These are phyloP conservation scores for Drosophila lacteicornis DNA, from an alignment of 1,140 invertebrate genomes.

Conservation along the genomic window DNA sequence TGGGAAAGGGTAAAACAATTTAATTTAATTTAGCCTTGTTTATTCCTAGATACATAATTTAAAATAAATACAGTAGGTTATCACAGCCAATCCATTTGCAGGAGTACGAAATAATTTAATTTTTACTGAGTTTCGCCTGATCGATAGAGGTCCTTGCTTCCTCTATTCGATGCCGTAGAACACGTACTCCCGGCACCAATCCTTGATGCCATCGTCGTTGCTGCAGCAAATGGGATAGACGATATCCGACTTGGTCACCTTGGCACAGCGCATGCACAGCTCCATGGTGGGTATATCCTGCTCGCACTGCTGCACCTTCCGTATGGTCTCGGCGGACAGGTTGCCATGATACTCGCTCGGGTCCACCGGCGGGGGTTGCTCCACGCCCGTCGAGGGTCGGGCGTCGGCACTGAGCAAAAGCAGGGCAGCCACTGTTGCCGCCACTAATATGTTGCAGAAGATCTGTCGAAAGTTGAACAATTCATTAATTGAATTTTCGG, in stretches of 20 bases:
- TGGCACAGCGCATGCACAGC: slow-evolving; percentile 85
- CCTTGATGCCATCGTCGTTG: slow-evolving; percentile 83
- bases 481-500: slow-evolving; percentile 35
- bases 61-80: slow-evolving; percentile 60
- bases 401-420: slow-evolving; percentile 11
- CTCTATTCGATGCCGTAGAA: slow-evolving; percentile 52
- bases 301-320: slow-evolving; percentile 77
- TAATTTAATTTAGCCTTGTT: slow-evolving; percentile 52
- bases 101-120: slow-evolving; percentile 35
- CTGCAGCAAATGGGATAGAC: slow-evolving; percentile 86
- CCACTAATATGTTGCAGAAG: slow-evolving; percentile 37
- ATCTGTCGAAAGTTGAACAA: slow-evolving; percentile 35
- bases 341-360: slow-evolving; percentile 71
- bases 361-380: slow-evolving; percentile 32
- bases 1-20: slow-evolving; percentile 10
- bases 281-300: slow-evolving; percentile 72
- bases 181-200: slow-evolving; percentile 85
- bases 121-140: neutral
- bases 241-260: slow-evolving; percentile 85
- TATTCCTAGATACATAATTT: slow-evolving; percentile 60
- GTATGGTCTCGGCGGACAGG: slow-evolving; percentile 64
- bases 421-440: slow-evolving; percentile 12
- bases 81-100: slow-evolving; percentile 73
- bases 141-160: neutral
- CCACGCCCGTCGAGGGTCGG: slow-evolving; percentile 44